These are phyloP conservation scores for Ennomos fuscantarius DNA, from an alignment of 2,888 invertebrate species.

Conservation along the genomic window DNA sequence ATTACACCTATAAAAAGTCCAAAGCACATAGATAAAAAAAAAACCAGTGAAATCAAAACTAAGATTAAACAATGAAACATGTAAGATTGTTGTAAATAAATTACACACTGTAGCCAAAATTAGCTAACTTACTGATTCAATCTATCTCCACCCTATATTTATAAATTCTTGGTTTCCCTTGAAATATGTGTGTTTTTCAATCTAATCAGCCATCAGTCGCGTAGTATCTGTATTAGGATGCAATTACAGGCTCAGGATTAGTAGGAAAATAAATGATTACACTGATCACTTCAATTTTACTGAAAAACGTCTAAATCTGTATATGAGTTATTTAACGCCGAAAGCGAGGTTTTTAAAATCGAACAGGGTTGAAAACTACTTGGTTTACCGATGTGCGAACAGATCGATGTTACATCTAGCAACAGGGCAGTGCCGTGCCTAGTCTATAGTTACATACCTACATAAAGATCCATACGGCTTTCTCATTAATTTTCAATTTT, in stretches of 20 bases:
- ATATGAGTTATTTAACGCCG: not conserved
- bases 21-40: too few species aligned
- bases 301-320: not conserved
- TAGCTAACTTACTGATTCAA: too few species aligned
- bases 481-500: conserved; percentile 45
- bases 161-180: not conserved
- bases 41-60: too few species aligned
- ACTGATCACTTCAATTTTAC: conserved; percentile 3
- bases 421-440: conserved; percentile 70
- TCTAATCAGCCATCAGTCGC: conserved; percentile 12
- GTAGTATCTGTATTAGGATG: conserved; percentile 15
- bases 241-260: conserved; percentile 10
- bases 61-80: too few species aligned
- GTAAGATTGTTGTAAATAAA: too few species aligned
- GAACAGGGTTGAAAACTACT: not conserved
- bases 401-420: conserved; percentile 74
- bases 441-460: conserved; percentile 42
- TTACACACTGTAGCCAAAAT: too few species aligned
- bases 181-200: conserved; percentile 4
- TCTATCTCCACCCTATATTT: not conserved
- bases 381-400: conserved; percentile 41
- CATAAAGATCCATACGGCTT: conserved; percentile 45
- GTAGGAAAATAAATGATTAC: conserved; percentile 11
- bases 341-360: not conserved
- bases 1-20: too few species aligned